These are phyloP conservation scores for Diaperis boleti DNA, from an alignment of 2,888 invertebrate genomes.

Conservation along the genomic window DNA sequence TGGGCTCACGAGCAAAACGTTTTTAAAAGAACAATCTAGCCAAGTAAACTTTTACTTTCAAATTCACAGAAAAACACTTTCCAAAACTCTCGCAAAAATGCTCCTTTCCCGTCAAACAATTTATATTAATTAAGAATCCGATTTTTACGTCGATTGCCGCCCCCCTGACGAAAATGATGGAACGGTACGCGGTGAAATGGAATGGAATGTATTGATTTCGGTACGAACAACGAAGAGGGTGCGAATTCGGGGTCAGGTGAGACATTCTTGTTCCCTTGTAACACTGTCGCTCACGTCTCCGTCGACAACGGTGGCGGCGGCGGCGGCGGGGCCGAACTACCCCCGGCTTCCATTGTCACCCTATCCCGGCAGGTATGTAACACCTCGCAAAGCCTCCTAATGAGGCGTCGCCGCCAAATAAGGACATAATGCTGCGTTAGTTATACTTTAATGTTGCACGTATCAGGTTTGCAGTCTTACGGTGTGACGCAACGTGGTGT, in stretches of 20 bases:
- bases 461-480: conserved; percentile 1
- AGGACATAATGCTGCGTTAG: conserved; percentile 40
- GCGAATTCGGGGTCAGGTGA: conserved; percentile 50
- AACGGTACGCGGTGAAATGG: conserved; percentile 43
- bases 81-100: conserved; percentile 12
- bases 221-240: conserved; percentile 46
- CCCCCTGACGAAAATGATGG: conserved; percentile 24
- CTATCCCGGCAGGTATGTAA: conserved; percentile 48
- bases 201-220: conserved; percentile 54
- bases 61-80: too few relatives aligned
- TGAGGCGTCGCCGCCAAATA: conserved; percentile 45
- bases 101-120: conserved; percentile 15
- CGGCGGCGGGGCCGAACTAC: conserved; percentile 43
- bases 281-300: conserved; percentile 48
- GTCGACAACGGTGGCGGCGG: conserved; percentile 10
- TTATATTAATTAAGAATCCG: conserved; percentile 40
- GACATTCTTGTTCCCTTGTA: conserved; percentile 49
- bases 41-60: too few relatives aligned
- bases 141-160: conserved; percentile 39
- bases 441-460: conserved; percentile 36
- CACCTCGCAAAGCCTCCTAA: conserved; percentile 50
- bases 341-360: conserved; percentile 48
- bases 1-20: too few relatives aligned
- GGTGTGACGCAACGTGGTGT: neutral
- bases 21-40: too few relatives aligned